Base-by-base conservation (phyloP, 2,797 vertebrate species). In the Acanthornis magna region DNA sequence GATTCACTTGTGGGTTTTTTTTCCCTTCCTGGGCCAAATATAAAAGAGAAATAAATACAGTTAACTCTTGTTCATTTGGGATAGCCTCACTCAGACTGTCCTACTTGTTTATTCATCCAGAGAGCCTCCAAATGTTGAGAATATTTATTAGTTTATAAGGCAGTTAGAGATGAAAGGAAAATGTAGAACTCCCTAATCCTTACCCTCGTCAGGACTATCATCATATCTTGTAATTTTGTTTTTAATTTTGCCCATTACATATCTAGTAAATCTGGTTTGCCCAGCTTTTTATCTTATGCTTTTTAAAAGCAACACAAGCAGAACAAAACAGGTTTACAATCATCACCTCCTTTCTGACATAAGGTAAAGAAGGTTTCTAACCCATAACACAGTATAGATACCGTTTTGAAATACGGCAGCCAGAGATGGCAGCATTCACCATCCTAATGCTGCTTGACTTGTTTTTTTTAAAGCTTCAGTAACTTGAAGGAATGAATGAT, bases 361-460 rank as follows among this genome's bases (percentile, higher is more conserved):
- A 57, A 55, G 13, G 27, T 60, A 79, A 86, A 55, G 66, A 55
- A 73, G 13, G 3, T 80, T 95, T 89, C 65, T 93, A 65, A 68
- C 30, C 43, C 10, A 3, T 34, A 57, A 27, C 20, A 67, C 22
- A 54, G 17, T n/a, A 32, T 54, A 21, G 29, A 83, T 85, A 13
- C 14, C 87, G 36, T 68, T 89, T 62, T 62, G 62, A 88, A 93
- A 72, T 51, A 40, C 2, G 34, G 16, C 30, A 48, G 60, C 81
- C 81, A 89, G 86, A 89, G 93, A 42, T 95, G 93, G 89, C 92
- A 96, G 89, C 84, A 85, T 87, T 96, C 72, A 81, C 87, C 47
- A 47, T 65, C 36, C 54, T 80, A 42, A 83, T 62, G 65, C 29
- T 68, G 27, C 38, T 25, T 85, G n/a, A 26, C 12, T 42, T n/a